Base-by-base conservation (phyloP, 2,113 vertebrate genomes). In the Pipa parva region DNA sequence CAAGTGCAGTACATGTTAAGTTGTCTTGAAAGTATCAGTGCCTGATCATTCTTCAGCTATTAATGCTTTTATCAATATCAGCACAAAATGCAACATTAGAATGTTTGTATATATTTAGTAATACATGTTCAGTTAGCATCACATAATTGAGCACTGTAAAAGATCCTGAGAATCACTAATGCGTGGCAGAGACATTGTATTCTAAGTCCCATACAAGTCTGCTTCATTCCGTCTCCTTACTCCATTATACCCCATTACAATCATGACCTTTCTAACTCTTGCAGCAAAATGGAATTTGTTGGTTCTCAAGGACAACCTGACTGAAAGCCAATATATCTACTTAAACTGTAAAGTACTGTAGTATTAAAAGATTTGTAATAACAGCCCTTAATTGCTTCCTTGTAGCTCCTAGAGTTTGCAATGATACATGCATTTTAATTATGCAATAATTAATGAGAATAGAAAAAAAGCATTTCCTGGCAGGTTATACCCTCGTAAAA, bases 301-400 rank as follows among this genome's bases (percentile, higher is more conserved):
- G 65, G 57, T 69, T 69, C 46, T 60, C 65, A 69, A 69, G 65
- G 65, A 69, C 65, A 69, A 59, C n/a, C 57, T 69, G 65, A 69
- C 59, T 69, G 65, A 69, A 69, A 60, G 65, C 65, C 65, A 59
- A 69, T 69, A 60, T 69, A 60, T 60, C 65, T 69, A 60, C 65
- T 69, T 60, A 52, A 68, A 68, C 59, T 45, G 45, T 68, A 59
- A 69, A 69, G 65, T 69, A 69, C 59, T 69, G 65, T 59, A 68
- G 65, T 69, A 69, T 69, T 69, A 69, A 69, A 69, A 69, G 65
- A 69, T 69, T 69, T 69, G 57, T 69, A 69, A 69, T 69, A 69
- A 60, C 56, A 52, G 65, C 31, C 57, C 65, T 60, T 59, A 69
- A 69, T 69, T 69, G 65, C 65, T 69, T 69, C 57, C 48, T 69